These are phyloP conservation scores for Odiellus spinosus DNA, from an alignment of 2,888 invertebrate species.

Conservation along the genomic window DNA sequence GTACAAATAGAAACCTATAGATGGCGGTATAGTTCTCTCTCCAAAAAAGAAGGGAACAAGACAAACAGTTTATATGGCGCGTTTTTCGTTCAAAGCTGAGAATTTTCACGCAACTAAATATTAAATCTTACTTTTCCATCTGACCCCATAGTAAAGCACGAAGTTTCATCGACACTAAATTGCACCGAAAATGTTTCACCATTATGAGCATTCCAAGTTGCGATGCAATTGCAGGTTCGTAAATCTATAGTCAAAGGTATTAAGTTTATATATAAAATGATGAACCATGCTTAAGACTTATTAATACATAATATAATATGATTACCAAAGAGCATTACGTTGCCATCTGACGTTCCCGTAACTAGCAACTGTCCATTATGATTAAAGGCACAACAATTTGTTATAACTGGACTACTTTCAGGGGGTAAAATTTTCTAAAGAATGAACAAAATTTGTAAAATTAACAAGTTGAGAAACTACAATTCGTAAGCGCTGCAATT, in stretches of 20 bases:
- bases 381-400: constrained; percentile 41
- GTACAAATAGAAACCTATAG: no score
- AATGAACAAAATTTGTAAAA: no score
- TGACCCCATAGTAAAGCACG: constrained; percentile 40
- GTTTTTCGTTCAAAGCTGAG: no score
- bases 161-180: constrained; percentile 39
- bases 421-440: no score
- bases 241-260: neutral
- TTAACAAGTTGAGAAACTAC: no score
- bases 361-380: constrained; percentile 43
- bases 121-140: constrained; percentile 37
- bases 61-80: no score
- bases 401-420: constrained; percentile 10
- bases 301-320: no score
- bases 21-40: no score
- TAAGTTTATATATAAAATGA: neutral
- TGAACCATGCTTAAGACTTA: no score
- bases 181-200: constrained; percentile 39
- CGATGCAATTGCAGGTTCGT: constrained; percentile 38
- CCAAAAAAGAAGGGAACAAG: no score
- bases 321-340: constrained; percentile 38
- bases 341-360: constrained; percentile 42
- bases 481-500: no score
- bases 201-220: constrained; percentile 39
- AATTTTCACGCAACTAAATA: no score